Conservation (phyloP, 1,140 invertebrate species). For the Atta cephalotes region DNA sequence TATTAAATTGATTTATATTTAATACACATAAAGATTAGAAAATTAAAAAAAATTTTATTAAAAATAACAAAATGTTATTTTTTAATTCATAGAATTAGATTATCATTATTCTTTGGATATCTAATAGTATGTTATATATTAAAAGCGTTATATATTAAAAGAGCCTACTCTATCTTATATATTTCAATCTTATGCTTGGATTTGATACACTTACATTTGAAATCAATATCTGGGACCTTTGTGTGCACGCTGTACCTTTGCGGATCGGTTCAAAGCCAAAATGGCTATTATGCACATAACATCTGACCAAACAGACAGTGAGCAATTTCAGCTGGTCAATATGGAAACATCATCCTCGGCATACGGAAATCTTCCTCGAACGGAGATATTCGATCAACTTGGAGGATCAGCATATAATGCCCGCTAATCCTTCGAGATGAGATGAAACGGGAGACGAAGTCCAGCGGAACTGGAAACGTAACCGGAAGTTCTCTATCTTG, state of each 20-base stretch:
- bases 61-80: too few species aligned
- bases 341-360: conserved; percentile 65
- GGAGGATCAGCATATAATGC: conserved; percentile 66
- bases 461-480: conserved; percentile 53
- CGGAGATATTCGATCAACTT: conserved; percentile 67
- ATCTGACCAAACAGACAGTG: conserved; percentile 72
- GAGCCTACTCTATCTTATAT: background rate
- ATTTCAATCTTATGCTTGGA: conserved; percentile 11
- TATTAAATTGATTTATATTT: too few species aligned
- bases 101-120: too few species aligned
- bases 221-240: conserved; percentile 32
- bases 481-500: conserved; percentile 55
- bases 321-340: conserved; percentile 75
- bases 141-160: background rate
- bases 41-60: too few species aligned
- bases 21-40: too few species aligned
- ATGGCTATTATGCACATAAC: conserved; percentile 70
- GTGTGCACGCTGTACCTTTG: conserved; percentile 20
- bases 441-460: conserved; percentile 39
- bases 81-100: too few species aligned
- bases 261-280: conserved; percentile 59
- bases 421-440: conserved; percentile 64
- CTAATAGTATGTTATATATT: too few species aligned
- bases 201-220: conserved; percentile 26
- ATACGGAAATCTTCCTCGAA: conserved; percentile 9